These are phyloP conservation scores for Sinocyclocheilus maitianheensis DNA, from an alignment of 2,113 vertebrate genomes.

Conservation along the genomic window DNA sequence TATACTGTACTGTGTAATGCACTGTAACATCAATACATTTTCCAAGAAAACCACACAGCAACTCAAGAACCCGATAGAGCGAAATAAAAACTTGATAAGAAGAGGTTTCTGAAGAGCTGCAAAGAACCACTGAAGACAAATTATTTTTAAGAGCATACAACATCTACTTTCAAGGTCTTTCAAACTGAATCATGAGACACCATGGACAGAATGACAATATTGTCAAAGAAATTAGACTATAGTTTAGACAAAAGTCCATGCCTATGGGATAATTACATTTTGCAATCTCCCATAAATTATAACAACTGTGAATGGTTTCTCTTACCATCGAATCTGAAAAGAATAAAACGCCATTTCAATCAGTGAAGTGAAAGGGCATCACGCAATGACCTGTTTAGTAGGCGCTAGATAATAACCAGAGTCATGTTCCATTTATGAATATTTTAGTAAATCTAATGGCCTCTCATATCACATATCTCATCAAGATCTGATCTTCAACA, in stretches of 20 bases:
- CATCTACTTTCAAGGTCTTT: constrained; percentile 13
- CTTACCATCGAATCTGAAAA: constrained; percentile 7
- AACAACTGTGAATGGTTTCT: neutral
- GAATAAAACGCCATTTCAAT: constrained; percentile 17
- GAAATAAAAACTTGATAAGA: neutral
- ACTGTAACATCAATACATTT: neutral
- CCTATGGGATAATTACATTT: neutral
- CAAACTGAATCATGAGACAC: neutral
- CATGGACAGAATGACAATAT: neutral
- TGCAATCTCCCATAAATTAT: neutral
- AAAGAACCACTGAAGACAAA: neutral
- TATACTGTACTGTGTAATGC: neutral
- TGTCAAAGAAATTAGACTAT: constrained; percentile 1
- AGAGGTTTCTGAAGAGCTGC: neutral
- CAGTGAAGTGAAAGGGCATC: constrained; percentile 19
- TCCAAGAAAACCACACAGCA: neutral
- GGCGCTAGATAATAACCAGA: constrained; percentile 18
- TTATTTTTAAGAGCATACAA: neutral
- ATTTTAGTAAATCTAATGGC: constrained; percentile 47
- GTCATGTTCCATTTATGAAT: constrained; percentile 46
- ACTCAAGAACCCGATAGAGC: neutral
- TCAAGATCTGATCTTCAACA: constrained; percentile 27
- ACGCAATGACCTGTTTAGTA: constrained; percentile 22
- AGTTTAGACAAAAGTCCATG: neutral
- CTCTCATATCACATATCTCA: constrained; percentile 37